Evolutionary conservation across 2,113 vertebrate species (phyloP), one percentile per base, ranked within the genome.

Genomic region (Dipodomys merriami): DNA sequence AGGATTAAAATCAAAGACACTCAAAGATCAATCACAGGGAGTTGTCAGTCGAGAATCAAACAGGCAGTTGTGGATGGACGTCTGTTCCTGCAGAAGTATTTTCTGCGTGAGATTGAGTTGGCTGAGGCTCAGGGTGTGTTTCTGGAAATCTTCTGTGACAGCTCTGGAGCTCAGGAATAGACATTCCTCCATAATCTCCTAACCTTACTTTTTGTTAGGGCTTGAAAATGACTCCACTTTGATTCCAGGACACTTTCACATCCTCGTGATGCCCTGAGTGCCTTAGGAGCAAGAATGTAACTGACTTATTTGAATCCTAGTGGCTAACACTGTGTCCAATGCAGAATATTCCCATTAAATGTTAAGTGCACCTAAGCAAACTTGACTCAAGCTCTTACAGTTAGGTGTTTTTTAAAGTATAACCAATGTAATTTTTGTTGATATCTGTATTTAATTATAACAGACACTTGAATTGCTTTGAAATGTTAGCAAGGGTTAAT

Each of bases 341-440:
- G 16, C 6, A 90, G 29, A 57, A 80, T 35, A 15, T 25, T 60
- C 22, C 82, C n/a, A 11, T 3, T 8, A 33, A 82, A 46, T 44
- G 46, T 62, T 64, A 67, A 78, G 79, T 5, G 49, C 18, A 79
- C 16, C 12, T 64, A 8, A 77, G 62, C 10, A 68, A 80, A 73
- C 1, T 12, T 44, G 67, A 78, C 64, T 60, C 33, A 60, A 35
- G 23, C 46, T 62, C 67, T 30, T 44, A 39, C 20, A 83, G 44
- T 62, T 33, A 46, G n/a, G 2, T 78, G 82, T 19, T 35, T 91
- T 83, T 25, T 60, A 69, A 90, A 20, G 68, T 78, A 12, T 62
- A 85, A 90, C 60, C 60, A 72, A 23, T 46, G 64, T 44, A 6
- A 53, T 60, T 85, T 93, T 65, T 92, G 82, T 93, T 86, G 88